Conservation (phyloP, 2,888 invertebrate genomes). For the Rugalucina vietnamica region DNA sequence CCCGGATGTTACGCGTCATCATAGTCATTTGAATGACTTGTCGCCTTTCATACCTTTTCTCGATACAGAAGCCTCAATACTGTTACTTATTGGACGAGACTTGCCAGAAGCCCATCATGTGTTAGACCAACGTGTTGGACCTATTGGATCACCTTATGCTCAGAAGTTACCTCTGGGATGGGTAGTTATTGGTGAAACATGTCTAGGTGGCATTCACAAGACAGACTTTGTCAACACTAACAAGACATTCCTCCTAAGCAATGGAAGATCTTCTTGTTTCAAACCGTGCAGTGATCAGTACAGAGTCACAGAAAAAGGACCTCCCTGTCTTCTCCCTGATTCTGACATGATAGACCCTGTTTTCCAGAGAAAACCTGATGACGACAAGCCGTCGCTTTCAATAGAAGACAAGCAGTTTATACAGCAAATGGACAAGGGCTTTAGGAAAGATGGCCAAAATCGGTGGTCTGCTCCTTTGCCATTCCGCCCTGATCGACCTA, state of each 20-base stretch:
- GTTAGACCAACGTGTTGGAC: constrained; percentile 3
- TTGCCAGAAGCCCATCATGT: constrained; percentile 12
- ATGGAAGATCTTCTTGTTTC: constrained; percentile 11
- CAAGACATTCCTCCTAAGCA: constrained; percentile 5
- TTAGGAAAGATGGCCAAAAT: constrained; percentile 23
- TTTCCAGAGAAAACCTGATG: background rate
- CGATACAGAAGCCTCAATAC: background rate
- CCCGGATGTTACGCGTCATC: constrained; percentile 7
- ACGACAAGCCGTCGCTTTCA: constrained; percentile 4
- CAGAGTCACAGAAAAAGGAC: background rate
- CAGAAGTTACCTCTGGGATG: constrained; percentile 29
- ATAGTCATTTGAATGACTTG: constrained; percentile 1
- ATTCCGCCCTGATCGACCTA: constrained; percentile 14
- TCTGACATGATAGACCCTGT: background rate
- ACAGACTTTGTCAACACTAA: constrained; percentile 1
- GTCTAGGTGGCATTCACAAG: constrained; percentile 15
- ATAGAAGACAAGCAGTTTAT: constrained; percentile 26
- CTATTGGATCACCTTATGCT: background rate
- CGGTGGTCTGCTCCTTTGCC: constrained; percentile 49
- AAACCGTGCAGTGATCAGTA: background rate
- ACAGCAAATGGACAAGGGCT: constrained; percentile 33
- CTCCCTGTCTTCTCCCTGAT: background rate
- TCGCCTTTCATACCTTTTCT: background rate
- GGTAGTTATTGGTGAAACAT: constrained; percentile 36
- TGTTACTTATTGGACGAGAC: constrained; percentile 15